Evolutionary conservation across 2,113 vertebrate species (phyloP).

Genomic region (Ellobius talpinus): DNA sequence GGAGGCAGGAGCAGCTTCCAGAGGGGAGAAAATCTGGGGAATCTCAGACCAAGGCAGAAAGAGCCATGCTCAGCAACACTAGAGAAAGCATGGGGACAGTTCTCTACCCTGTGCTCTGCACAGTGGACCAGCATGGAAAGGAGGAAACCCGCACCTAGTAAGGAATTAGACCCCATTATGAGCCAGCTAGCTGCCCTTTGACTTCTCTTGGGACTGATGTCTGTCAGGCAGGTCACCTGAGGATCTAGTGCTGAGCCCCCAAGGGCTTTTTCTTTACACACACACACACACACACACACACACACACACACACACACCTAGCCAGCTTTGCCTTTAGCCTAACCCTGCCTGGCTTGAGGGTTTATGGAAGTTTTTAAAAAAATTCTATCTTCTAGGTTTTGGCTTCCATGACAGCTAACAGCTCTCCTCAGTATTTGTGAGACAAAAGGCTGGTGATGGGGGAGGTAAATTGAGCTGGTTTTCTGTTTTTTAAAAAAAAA

Average conservation of each 20-base stretch:
- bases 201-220: neutral
- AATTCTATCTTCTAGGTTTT: neutral
- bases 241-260: neutral
- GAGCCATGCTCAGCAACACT: neutral
- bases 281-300: neutral
- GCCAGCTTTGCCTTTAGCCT: neutral
- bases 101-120: neutral
- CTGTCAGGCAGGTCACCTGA: neutral
- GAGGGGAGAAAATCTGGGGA: neutral
- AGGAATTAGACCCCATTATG: neutral
- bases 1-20: neutral
- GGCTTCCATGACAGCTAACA: neutral
- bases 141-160: neutral
- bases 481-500: neutral
- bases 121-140: neutral
- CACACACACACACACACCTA: neutral
- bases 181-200: neutral
- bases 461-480: neutral
- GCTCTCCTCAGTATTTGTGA: neutral
- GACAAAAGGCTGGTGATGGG: neutral
- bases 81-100: neutral
- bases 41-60: neutral
- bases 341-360: neutral
- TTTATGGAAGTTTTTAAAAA: neutral
- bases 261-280: neutral